A percentile compares a stretch with the other conserved stretches of the same genome.
phyloP scores from a whole-genome alignment of 2,888 invertebrate species.

The Machimus atricapillus region DNA sequence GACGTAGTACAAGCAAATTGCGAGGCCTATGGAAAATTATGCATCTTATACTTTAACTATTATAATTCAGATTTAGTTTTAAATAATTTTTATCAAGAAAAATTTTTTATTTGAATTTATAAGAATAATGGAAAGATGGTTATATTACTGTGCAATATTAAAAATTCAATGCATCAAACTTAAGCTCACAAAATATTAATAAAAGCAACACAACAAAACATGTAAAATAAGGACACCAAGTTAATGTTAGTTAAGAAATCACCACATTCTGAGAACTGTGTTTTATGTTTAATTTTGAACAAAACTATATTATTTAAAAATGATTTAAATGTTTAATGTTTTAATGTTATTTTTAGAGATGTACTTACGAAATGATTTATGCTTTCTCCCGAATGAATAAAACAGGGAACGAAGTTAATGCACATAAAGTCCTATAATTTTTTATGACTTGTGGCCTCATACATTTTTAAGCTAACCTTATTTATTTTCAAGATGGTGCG shows the following conservation, averaged over 20 bases:
- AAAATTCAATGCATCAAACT: neutral
- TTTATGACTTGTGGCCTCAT: too few relatives aligned
- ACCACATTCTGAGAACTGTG: neutral
- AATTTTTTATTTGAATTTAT: neutral
- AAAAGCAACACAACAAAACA: neutral
- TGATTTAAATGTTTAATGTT: too few relatives aligned
- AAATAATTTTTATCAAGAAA: neutral
- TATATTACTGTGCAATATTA: neutral
- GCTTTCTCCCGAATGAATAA: too few relatives aligned
- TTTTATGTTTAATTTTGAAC: too few relatives aligned
- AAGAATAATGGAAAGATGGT: neutral
- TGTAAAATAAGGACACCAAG: neutral
- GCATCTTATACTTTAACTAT: neutral
- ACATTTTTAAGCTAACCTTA: too few relatives aligned
- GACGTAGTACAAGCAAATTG: conserved; percentile 76
- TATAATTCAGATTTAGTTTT: neutral
- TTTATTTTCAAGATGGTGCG: too few relatives aligned
- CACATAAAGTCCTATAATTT: too few relatives aligned
- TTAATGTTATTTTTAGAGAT: too few relatives aligned
- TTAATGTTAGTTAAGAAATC: neutral
- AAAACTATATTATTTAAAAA: too few relatives aligned
- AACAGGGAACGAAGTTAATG: too few relatives aligned
- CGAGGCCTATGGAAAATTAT: conserved; percentile 64
- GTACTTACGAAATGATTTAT: too few relatives aligned
- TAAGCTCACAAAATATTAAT: neutral